These are phyloP conservation scores for Sphecodes monilicornis DNA, from an alignment of 2,888 invertebrate genomes.

Conservation along the genomic window DNA sequence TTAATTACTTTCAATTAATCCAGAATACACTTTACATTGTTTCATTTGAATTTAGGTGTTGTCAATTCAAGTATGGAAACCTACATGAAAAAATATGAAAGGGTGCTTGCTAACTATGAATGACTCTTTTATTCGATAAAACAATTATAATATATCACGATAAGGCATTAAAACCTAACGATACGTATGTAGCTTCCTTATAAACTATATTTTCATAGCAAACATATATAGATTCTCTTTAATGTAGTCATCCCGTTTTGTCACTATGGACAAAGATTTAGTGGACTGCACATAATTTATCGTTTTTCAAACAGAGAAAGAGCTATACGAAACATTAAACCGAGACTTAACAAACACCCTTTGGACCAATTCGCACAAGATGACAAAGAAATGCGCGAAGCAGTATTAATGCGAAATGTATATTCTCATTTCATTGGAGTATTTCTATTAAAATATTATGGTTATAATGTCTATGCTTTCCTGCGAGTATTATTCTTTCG, in stretches of 20 bases:
- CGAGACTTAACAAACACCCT: conserved; percentile 67
- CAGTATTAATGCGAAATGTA: conserved; percentile 43
- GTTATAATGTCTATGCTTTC: conserved; percentile 23
- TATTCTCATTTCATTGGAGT: conserved; percentile 4
- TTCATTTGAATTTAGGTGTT: conserved; percentile 8
- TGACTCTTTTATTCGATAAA: background rate
- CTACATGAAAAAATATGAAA: conserved; percentile 40
- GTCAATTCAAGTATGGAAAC: conserved; percentile 33
- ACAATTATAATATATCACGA: background rate
- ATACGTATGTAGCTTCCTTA: background rate
- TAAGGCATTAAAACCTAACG: background rate
- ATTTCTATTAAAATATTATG: conserved; percentile 21
- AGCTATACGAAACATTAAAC: background rate
- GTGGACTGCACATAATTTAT: background rate
- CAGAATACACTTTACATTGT: conserved; percentile 24
- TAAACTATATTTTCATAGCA: background rate
- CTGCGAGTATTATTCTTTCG: conserved; percentile 22
- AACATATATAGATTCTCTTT: background rate
- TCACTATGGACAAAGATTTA: background rate
- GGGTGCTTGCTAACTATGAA: conserved; percentile 67
- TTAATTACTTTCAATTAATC: conserved; percentile 14
- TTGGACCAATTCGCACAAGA: conserved; percentile 72
- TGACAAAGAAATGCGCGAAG: conserved; percentile 71
- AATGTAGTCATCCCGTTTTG: background rate
- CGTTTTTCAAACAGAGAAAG: background rate